Conservation (phyloP, 2,888 invertebrate species). For the Zaprionus lineosus region DNA sequence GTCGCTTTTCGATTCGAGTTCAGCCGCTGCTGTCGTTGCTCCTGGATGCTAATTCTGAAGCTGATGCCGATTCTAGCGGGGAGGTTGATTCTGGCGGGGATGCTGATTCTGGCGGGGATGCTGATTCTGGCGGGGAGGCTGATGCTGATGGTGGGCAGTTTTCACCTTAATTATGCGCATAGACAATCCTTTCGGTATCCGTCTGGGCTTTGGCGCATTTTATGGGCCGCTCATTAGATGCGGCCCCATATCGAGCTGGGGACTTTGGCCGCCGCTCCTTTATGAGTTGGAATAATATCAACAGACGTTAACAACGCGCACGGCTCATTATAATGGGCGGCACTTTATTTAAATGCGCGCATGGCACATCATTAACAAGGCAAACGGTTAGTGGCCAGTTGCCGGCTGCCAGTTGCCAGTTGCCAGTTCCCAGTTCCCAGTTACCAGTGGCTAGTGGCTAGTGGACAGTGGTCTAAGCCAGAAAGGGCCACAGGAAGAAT, state of each 20-base stretch:
- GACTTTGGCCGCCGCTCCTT: conserved; percentile 62
- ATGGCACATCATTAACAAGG: conserved; percentile 77
- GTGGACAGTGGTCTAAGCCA: conserved; percentile 7
- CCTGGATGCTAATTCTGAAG: no score
- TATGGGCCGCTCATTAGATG: conserved; percentile 68
- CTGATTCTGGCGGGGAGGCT: no score
- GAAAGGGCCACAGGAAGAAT: conserved; percentile 29
- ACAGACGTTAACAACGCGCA: conserved; percentile 54
- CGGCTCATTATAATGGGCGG: conserved; percentile 75
- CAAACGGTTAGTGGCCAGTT: conserved; percentile 42
- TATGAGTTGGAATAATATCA: conserved; percentile 67
- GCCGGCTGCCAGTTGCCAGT: conserved; percentile 9
- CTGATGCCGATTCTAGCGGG: no score
- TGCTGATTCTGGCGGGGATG: no score
- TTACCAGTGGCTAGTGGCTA: conserved; percentile 7
- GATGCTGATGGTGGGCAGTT: no score
- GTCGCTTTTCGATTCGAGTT: no score
- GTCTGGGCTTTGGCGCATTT: conserved; percentile 68
- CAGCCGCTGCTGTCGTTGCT: no score
- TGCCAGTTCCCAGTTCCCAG: conserved; percentile 5
- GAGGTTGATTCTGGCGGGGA: no score
- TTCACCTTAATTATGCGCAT: conserved; percentile 58
- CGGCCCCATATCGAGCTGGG: conserved; percentile 31
- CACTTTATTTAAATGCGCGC: conserved; percentile 76
- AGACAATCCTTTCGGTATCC: conserved; percentile 37